Conservation (phyloP, 2,888 invertebrate genomes). For the Philaethria dido region DNA sequence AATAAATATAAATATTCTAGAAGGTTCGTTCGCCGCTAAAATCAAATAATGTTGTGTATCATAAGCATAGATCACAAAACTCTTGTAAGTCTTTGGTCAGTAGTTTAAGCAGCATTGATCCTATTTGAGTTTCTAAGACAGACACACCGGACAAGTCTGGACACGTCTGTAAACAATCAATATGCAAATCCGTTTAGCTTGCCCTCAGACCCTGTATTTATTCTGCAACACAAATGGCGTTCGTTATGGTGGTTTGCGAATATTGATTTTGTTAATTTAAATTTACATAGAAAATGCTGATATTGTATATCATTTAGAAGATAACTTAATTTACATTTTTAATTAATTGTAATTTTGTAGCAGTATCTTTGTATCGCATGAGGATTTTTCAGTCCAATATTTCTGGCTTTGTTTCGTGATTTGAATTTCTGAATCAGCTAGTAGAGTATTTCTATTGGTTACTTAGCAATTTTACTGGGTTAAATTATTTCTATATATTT, state of each 20-base stretch:
- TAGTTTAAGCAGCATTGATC: slow-evolving; percentile 9
- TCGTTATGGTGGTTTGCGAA: slow-evolving; percentile 35
- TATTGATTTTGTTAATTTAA: slow-evolving; percentile 33
- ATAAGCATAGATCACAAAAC: neutral
- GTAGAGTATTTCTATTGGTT: too few relatives aligned
- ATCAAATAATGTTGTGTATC: neutral
- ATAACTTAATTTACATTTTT: neutral
- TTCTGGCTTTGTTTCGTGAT: neutral
- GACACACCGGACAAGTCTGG: slow-evolving; percentile 37
- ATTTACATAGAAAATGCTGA: slow-evolving; percentile 18
- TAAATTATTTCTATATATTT: too few relatives aligned
- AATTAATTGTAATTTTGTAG: neutral
- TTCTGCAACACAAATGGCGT: slow-evolving; percentile 41
- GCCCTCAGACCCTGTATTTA: slow-evolving; percentile 45
- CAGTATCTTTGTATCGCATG: neutral
- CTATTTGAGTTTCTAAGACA: slow-evolving; percentile 34
- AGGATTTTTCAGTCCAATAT: neutral
- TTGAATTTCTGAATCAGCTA: neutral
- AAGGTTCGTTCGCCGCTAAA: too few relatives aligned
- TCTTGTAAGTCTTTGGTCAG: too few relatives aligned
- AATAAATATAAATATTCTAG: too few relatives aligned
- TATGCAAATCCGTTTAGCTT: slow-evolving; percentile 68
- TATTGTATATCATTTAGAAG: neutral
- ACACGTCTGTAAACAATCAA: slow-evolving; percentile 71
- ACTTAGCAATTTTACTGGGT: too few relatives aligned